These are phyloP conservation scores for Clanis bilineata DNA, from an alignment of 2,888 invertebrate genomes.

Conservation along the genomic window DNA sequence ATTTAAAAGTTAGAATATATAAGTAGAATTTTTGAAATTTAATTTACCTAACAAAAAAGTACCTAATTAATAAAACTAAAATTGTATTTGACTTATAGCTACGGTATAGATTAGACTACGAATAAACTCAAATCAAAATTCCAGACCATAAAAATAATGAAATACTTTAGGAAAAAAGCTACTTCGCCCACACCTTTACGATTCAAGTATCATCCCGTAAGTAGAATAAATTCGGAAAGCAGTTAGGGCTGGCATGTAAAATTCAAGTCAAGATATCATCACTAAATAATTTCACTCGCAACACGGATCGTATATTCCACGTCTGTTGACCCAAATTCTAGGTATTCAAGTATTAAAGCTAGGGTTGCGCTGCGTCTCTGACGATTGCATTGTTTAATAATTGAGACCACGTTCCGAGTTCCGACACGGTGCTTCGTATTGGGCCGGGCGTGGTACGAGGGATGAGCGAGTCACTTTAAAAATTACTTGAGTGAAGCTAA, in stretches of 20 bases:
- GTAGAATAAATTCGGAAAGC: constrained; percentile 6
- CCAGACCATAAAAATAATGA: too few relatives aligned
- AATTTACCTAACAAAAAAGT: too few relatives aligned
- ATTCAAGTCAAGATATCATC: constrained; percentile 38
- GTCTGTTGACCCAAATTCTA: constrained; percentile 68
- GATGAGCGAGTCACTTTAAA: constrained; percentile 8
- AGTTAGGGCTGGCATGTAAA: constrained; percentile 25
- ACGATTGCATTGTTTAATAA: constrained; percentile 79
- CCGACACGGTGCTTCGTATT: constrained; percentile 50
- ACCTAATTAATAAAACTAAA: too few relatives aligned
- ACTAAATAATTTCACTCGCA: constrained; percentile 51
- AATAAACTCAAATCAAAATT: neutral
- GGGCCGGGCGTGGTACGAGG: constrained; percentile 23
- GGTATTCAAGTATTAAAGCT: constrained; percentile 76
- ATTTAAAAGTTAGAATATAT: too few relatives aligned
- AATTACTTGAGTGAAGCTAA: constrained; percentile 19
- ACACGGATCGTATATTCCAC: constrained; percentile 38
- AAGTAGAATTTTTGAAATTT: too few relatives aligned
- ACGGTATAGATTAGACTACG: too few relatives aligned
- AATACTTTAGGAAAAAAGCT: too few relatives aligned
- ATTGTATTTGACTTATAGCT: too few relatives aligned
- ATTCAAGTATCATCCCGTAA: neutral
- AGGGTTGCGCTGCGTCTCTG: constrained; percentile 54
- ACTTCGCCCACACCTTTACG: neutral
- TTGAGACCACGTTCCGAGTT: constrained; percentile 66